phyloP scores from a whole-genome alignment of 2,113 vertebrate species.

The Podarcis raffonei region DNA sequence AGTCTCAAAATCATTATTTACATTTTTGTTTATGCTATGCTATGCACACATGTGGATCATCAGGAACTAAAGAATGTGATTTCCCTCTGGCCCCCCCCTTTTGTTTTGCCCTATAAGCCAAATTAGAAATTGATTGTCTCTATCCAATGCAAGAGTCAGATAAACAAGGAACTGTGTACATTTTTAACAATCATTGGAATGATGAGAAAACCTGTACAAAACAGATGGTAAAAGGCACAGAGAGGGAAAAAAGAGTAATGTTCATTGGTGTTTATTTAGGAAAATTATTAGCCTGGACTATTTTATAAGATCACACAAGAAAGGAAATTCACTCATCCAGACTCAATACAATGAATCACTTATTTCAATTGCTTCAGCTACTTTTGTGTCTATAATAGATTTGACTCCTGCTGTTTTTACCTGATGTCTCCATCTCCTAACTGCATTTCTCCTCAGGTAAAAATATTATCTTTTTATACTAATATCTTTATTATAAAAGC shows the following conservation, averaged over 20 bases:
- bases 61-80: conserved; percentile 3
- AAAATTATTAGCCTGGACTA: conserved; percentile 34
- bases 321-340: conserved; percentile 36
- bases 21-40: neutral
- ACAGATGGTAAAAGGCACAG: conserved; percentile 24
- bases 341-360: conserved; percentile 41
- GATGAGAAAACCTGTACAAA: conserved; percentile 38
- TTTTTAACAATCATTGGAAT: conserved; percentile 24
- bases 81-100: neutral
- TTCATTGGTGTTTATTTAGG: conserved; percentile 21
- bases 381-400: conserved; percentile 52
- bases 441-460: conserved; percentile 38
- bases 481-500: conserved; percentile 52
- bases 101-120: rapidly evolving
- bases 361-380: conserved; percentile 54
- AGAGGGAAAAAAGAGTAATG: conserved; percentile 3
- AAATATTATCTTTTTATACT: conserved; percentile 53
- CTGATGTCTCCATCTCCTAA: conserved; percentile 42
- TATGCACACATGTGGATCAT: neutral
- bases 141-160: neutral
- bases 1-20: conserved; percentile 21
- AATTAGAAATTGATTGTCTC: conserved; percentile 36
- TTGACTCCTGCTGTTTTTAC: conserved; percentile 57
- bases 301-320: conserved; percentile 23
- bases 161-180: conserved; percentile 1